Percentiles rank a stretch among this genome's conserved stretches.
Evolutionary conservation across 92 coral and sea anemone genomes (phyloP).

Genomic region (Epizoanthus scotinus): DNA sequence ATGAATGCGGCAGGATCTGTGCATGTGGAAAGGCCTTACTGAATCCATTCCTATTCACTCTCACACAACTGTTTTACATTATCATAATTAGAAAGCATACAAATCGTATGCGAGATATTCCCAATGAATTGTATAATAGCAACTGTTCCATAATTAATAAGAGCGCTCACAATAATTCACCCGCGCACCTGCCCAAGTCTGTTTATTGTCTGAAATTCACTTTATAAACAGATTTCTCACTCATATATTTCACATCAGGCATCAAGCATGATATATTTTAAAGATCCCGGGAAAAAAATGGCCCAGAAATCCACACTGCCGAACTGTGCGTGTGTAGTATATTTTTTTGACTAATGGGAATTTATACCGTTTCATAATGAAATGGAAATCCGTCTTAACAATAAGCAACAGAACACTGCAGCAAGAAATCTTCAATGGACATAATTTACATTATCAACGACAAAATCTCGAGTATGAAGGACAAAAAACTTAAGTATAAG

Average conservation of each 20-base stretch:
- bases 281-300: background rate
- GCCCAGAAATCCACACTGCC: background rate
- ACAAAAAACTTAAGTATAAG: no score
- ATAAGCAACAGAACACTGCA: background rate
- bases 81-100: background rate
- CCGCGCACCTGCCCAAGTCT: background rate
- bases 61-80: background rate
- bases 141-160: background rate
- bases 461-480: no score
- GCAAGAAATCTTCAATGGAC: background rate
- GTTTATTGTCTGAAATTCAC: conserved; percentile 10
- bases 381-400: no score
- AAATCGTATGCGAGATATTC: background rate
- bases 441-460: background rate
- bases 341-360: background rate
- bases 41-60: background rate
- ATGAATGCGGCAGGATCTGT: no score
- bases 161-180: background rate
- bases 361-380: no score
- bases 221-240: background rate
- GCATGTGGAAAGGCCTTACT: no score
- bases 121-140: background rate
- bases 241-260: background rate
- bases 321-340: background rate
- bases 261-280: background rate